Percentiles rank a stretch among this genome's conserved stretches.
These are phyloP conservation scores for Netelia virgata DNA, from an alignment of 2,888 invertebrate genomes.

Conservation along the genomic window DNA sequence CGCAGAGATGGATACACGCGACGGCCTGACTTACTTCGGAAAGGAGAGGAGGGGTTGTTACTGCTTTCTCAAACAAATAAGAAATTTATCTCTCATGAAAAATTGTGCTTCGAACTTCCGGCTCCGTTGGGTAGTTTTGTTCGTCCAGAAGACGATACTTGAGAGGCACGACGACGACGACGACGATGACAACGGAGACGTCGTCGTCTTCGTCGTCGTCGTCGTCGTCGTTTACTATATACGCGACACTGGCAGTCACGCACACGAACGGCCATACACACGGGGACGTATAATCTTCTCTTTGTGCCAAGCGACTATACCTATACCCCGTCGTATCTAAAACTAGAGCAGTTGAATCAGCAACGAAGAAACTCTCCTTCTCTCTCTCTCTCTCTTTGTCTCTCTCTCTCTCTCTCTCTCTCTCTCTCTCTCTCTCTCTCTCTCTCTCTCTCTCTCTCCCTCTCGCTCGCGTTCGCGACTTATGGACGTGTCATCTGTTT, in stretches of 20 bases:
- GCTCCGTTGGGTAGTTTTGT: constrained; percentile 19
- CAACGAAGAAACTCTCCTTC: constrained; percentile 56
- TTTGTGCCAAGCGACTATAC: background rate
- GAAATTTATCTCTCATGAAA: constrained; percentile 46
- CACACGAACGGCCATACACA: background rate
- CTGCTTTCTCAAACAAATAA: constrained; percentile 48
- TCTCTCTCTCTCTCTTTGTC: constrained; percentile 29
- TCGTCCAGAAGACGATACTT: constrained; percentile 7
- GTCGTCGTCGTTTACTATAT: constrained; percentile 20
- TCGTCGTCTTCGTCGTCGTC: constrained; percentile 12
- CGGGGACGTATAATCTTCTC: background rate
- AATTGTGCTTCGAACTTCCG: constrained; percentile 50
- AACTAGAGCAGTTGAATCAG: constrained; percentile 69
- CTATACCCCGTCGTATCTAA: constrained; percentile 57
- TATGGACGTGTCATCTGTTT: constrained; percentile 21
- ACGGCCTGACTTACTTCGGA: background rate
- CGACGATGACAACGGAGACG: constrained; percentile 4
- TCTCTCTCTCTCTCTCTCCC: too few relatives aligned
- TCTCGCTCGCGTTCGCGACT: too few relatives aligned
- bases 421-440: too few relatives aligned
- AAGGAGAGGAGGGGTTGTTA: background rate
- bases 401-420: too few relatives aligned
- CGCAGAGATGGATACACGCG: constrained; percentile 10
- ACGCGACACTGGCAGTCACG: constrained; percentile 44
- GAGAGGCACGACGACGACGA: constrained; percentile 19